Evolutionary conservation across 1,140 invertebrate species (phyloP).

Genomic region (Microplitis demolitor): DNA sequence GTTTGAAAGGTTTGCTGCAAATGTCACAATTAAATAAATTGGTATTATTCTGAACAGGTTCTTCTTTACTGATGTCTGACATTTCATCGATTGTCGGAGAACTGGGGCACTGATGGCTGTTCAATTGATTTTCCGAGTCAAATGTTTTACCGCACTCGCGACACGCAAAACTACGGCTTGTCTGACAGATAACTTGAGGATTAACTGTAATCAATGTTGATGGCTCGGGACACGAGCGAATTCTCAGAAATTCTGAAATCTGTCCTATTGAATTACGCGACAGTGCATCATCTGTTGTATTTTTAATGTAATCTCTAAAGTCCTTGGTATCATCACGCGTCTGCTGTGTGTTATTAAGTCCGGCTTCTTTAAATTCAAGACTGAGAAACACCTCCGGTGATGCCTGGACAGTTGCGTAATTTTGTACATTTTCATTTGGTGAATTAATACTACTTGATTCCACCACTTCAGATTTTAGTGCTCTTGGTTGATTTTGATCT

Average conservation of each 20-base stretch:
- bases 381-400: conserved; percentile 56
- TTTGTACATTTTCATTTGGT: conserved; percentile 37
- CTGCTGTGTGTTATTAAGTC: conserved; percentile 39
- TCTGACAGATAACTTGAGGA: conserved; percentile 53
- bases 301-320: conserved; percentile 50
- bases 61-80: conserved; percentile 41
- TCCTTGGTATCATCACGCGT: conserved; percentile 52
- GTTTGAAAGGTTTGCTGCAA: conserved; percentile 66
- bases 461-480: conserved; percentile 44
- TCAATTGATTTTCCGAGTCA: conserved; percentile 43
- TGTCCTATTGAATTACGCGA: conserved; percentile 53
- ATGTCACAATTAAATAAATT: conserved; percentile 63
- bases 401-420: conserved; percentile 53
- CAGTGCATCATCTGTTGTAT: conserved; percentile 45
- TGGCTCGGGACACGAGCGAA: conserved; percentile 50
- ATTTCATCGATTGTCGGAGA: conserved; percentile 45
- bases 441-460: conserved; percentile 48
- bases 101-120: conserved; percentile 47
- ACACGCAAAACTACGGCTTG: conserved; percentile 53
- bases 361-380: conserved; percentile 52
- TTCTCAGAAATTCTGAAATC: conserved; percentile 57
- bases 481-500: conserved; percentile 48
- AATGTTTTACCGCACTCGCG: conserved; percentile 56
- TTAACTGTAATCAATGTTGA: conserved; percentile 53
- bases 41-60: conserved; percentile 27